phyloP scores from a whole-genome alignment of 2,888 invertebrate species.

The Aleiodes testaceus region DNA sequence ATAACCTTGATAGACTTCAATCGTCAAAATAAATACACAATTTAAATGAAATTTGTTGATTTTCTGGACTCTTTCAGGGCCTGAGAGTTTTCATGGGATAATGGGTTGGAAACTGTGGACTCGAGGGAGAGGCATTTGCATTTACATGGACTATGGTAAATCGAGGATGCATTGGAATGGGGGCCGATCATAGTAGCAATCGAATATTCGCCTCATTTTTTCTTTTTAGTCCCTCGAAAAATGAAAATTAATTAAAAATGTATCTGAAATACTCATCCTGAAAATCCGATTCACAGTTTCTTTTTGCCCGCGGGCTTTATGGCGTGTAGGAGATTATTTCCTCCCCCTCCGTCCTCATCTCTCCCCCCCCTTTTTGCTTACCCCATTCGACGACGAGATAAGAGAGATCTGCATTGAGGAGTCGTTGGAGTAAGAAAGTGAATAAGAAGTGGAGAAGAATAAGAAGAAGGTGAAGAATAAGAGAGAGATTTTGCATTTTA shows the following conservation, averaged over 20 bases:
- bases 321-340: constrained; percentile 63
- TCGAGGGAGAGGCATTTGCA: constrained; percentile 49
- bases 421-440: constrained; percentile 41
- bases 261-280: constrained; percentile 42
- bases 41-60: no score
- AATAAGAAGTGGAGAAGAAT: constrained; percentile 41
- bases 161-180: constrained; percentile 43
- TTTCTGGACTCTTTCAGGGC: not conserved
- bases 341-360: constrained; percentile 7
- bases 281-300: constrained; percentile 59
- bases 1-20: not conserved
- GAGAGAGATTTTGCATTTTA: constrained; percentile 35
- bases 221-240: no score
- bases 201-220: constrained; percentile 17
- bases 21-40: not conserved
- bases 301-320: constrained; percentile 59
- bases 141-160: constrained; percentile 57
- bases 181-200: constrained; percentile 14
- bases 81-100: constrained; percentile 9
- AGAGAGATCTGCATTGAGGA: constrained; percentile 28
- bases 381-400: constrained; percentile 24
- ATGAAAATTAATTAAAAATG: constrained; percentile 22
- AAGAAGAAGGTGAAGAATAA: constrained; percentile 42
- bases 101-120: constrained; percentile 26
- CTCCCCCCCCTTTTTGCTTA: constrained; percentile 31